Evolutionary conservation across 1,140 invertebrate genomes (phyloP).

Genomic region (Apocrypta bakeri): DNA sequence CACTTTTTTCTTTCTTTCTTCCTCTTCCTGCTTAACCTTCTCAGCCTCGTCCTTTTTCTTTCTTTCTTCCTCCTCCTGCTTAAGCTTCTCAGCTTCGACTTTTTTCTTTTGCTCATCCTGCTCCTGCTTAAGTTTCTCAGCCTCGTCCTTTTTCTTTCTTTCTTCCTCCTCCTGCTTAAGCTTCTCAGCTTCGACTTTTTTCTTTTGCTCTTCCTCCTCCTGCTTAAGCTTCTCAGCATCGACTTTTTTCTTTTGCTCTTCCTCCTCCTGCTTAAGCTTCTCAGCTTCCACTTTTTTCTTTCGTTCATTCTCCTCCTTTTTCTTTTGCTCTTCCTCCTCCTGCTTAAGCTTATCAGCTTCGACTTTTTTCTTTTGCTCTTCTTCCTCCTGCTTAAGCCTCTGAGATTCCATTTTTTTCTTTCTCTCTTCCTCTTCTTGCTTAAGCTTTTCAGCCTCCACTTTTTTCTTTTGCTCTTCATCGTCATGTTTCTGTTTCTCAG

Average conservation of each 20-base stretch:
- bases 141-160: neutral
- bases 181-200: constrained; percentile 39
- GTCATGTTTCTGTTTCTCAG: neutral
- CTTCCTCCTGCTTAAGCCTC: constrained; percentile 10
- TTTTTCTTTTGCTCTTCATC: neutral
- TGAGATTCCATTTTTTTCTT: constrained; percentile 30
- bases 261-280: constrained; percentile 23
- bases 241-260: constrained; percentile 27
- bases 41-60: constrained; percentile 32
- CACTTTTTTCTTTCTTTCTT: constrained; percentile 32
- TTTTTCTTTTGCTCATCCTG: neutral
- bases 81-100: neutral
- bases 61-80: constrained; percentile 15
- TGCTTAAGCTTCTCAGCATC: neutral
- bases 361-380: constrained; percentile 40
- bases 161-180: constrained; percentile 42
- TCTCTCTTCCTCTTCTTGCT: constrained; percentile 29
- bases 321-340: constrained; percentile 7
- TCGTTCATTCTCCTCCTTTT: constrained; percentile 34
- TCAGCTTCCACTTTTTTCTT: constrained; percentile 34
- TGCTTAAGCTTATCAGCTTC: constrained; percentile 35
- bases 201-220: constrained; percentile 30
- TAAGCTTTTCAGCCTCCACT: constrained; percentile 11
- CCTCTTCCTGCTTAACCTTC: constrained; percentile 39
- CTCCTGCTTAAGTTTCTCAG: neutral